These are phyloP conservation scores for Enhydra lutris DNA, from an alignment of 2,113 vertebrate species.

Conservation along the genomic window DNA sequence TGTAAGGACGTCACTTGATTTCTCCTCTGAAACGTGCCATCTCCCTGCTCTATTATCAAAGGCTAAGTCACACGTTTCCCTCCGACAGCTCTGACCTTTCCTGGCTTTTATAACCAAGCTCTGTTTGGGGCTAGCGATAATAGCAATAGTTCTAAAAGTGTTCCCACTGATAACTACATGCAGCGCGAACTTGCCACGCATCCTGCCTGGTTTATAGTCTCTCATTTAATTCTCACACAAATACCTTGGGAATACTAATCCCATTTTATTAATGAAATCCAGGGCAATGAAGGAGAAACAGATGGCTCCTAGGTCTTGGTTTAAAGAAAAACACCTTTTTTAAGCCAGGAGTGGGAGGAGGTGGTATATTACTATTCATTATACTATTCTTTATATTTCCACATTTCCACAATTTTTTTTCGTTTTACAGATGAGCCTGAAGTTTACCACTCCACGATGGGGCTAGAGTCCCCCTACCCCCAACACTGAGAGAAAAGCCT, in stretches of 20 bases:
- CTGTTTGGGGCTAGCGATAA: fast-evolving
- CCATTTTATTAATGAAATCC: background rate
- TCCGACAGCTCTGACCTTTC: background rate
- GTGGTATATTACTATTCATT: background rate
- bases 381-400: background rate
- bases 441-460: background rate
- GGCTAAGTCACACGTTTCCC: background rate
- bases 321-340: background rate
- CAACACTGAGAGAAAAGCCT: background rate
- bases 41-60: background rate
- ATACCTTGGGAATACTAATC: background rate
- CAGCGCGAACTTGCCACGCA: background rate
- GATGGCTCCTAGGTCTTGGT: background rate
- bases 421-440: background rate
- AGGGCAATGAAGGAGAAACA: background rate
- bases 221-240: background rate
- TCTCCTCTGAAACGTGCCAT: background rate
- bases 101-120: background rate
- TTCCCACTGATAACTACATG: background rate
- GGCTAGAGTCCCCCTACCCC: background rate
- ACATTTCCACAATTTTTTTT: background rate
- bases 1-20: no score
- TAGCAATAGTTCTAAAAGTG: background rate
- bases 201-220: background rate
- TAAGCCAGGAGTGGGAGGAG: background rate